Conservation (phyloP, 2,888 invertebrate species). For the Eilema depressum region DNA sequence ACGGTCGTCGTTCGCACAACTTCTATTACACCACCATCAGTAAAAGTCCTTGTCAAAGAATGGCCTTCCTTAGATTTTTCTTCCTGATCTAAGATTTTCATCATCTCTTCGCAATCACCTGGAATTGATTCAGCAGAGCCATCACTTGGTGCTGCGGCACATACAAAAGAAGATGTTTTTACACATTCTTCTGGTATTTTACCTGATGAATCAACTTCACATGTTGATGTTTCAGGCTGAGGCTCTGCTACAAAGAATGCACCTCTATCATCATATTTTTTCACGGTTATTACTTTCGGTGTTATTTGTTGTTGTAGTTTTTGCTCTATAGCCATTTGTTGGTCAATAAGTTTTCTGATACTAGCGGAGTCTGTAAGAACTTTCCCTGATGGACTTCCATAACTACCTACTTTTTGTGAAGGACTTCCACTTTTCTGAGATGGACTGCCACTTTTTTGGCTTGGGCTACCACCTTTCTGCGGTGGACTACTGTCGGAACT, state of each 20-base stretch:
- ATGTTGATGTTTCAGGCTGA: conserved; percentile 61
- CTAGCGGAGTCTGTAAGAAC: conserved; percentile 81
- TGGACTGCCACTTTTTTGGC: conserved; percentile 81
- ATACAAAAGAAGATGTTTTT: conserved; percentile 78
- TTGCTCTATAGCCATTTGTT: conserved; percentile 81
- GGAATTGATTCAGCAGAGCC: conserved; percentile 84
- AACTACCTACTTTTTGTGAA: conserved; percentile 80
- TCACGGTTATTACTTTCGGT: conserved; percentile 81
- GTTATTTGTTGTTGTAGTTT: conserved; percentile 71
- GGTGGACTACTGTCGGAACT: conserved; percentile 88
- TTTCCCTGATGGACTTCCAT: conserved; percentile 81
- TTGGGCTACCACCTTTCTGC: conserved; percentile 81
- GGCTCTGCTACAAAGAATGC: conserved; percentile 81
- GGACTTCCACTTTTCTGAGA: conserved; percentile 83
- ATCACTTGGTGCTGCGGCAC: conserved; percentile 81
- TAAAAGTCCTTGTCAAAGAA: conserved; percentile 64
- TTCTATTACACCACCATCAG: conserved; percentile 75
- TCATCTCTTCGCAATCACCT: conserved; percentile 88
- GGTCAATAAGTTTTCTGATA: conserved; percentile 82
- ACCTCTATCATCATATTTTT: conserved; percentile 81
- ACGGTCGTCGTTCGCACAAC: conserved; percentile 80
- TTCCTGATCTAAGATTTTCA: conserved; percentile 86
- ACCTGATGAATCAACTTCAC: conserved; percentile 50
- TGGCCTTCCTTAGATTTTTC: conserved; percentile 69
- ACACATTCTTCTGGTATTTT: conserved; percentile 78